Evolutionary conservation across 2,797 vertebrate species (phyloP).

Genomic region (Gallinago solitaria): DNA sequence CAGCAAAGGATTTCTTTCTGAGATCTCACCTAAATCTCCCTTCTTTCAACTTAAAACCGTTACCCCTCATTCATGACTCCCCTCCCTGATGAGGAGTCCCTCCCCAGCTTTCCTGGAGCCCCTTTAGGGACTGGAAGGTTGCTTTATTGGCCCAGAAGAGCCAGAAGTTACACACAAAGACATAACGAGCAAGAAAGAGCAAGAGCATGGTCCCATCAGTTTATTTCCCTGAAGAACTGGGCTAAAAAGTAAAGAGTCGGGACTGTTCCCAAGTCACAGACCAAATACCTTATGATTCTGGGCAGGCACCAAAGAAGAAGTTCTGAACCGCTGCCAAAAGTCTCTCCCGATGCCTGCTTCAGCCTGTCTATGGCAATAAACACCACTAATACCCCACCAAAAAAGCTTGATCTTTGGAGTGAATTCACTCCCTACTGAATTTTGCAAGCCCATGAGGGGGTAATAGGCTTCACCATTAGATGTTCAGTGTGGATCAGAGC

Average conservation of each 20-base stretch:
- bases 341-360: background rate
- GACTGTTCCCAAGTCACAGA: background rate
- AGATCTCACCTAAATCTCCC: background rate
- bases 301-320: background rate
- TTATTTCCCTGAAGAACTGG: background rate
- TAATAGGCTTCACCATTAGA: background rate
- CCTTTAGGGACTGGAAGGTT: background rate
- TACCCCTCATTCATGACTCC: background rate
- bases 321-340: background rate
- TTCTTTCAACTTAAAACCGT: background rate
- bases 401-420: background rate
- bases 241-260: background rate
- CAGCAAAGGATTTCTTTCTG: background rate
- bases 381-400: background rate
- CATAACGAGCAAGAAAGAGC: fast-evolving
- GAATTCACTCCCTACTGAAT: background rate
- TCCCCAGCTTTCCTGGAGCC: background rate
- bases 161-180: background rate
- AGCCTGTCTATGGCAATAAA: background rate
- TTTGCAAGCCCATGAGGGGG: background rate
- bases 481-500: background rate
- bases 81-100: background rate
- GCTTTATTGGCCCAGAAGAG: background rate
- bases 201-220: background rate
- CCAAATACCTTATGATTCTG: background rate